Conservation (phyloP, 2,113 vertebrate genomes). For the Ctenomys sociabilis region DNA sequence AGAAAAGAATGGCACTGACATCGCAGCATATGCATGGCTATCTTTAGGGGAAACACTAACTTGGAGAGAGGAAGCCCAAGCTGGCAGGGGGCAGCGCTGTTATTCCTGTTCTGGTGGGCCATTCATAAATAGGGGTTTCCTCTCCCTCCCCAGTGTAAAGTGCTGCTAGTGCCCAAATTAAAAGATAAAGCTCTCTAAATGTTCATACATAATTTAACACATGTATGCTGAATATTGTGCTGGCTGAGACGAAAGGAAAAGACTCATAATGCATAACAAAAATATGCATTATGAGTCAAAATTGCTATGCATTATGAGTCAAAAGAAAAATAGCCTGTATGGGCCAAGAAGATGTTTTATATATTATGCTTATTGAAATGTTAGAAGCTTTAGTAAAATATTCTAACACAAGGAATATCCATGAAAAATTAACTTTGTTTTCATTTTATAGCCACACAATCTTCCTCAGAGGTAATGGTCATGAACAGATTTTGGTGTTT, state of each 20-base stretch:
- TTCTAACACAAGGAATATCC: neutral
- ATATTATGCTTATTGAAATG: neutral
- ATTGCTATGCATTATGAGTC: neutral
- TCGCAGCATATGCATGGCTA: neutral
- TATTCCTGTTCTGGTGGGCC: constrained; percentile 52
- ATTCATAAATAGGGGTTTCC: constrained; percentile 43
- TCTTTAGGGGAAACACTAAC: constrained; percentile 43
- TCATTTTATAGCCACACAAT: neutral
- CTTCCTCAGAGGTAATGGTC: neutral
- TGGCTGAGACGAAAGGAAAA: constrained; percentile 22
- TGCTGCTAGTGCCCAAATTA: neutral
- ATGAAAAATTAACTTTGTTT: neutral
- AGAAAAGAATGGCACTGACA: constrained; percentile 9
- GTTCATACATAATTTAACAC: constrained; percentile 35
- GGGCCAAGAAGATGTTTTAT: neutral
- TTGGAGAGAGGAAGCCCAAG: neutral
- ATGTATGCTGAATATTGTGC: neutral
- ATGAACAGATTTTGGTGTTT: neutral
- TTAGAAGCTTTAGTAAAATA: neutral
- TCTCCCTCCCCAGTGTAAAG: neutral
- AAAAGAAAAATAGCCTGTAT: neutral
- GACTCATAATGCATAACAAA: neutral
- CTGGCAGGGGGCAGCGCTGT: neutral
- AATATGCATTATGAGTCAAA: neutral
- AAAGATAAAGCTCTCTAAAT: constrained; percentile 7